Evolutionary conservation across 2,113 vertebrate genomes (phyloP), one percentile per base, ranked within the genome.

Genomic region (Dipodomys ordii): DNA sequence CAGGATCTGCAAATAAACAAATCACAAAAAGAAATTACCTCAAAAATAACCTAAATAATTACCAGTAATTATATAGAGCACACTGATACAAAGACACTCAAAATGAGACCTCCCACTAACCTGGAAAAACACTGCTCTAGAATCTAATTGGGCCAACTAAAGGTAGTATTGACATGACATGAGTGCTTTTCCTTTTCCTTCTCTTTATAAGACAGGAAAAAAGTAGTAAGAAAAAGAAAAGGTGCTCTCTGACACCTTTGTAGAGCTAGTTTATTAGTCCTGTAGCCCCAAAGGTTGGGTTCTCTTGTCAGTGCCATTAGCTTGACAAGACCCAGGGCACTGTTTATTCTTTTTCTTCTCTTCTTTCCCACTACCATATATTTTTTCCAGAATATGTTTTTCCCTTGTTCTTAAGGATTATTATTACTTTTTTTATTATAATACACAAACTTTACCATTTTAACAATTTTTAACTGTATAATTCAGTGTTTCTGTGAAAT

Each of bases 31-130:
- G 46, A 35, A 46, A 23, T 20, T 67, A 83, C 8, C 53, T 83
- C 67, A 67, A 79, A 83, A 88, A 91, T 62, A 35, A 53, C 72
- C 8, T 79, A 20, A 92, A 6, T 74, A 88, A 57, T 67, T 68
- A 91, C 15, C 28, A 95, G 68, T 71, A 82, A 86, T 68, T 71
- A 94, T 30, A 19, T 19, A 93, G 53, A 77, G 93, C 39, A 91
- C 68, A 74, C 2, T 46, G 18, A 90, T 30, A 77, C 8, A 64
- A 84, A 91, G 65, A 80, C 12, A 4, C 69, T 82, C 49, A 92
- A 88, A 87, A 44, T 62, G 11, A 79, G 28, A 87, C 69, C 10
- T 68, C 53, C 65, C 10, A 72, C 10, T 72, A 57, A 35, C 1
- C 9, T 64, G 39, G 69, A 93, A 12, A 39, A 91, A 46, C 15